These are phyloP conservation scores for Vesta saturnalis DNA, from an alignment of 2,888 invertebrate species.

Conservation along the genomic window DNA sequence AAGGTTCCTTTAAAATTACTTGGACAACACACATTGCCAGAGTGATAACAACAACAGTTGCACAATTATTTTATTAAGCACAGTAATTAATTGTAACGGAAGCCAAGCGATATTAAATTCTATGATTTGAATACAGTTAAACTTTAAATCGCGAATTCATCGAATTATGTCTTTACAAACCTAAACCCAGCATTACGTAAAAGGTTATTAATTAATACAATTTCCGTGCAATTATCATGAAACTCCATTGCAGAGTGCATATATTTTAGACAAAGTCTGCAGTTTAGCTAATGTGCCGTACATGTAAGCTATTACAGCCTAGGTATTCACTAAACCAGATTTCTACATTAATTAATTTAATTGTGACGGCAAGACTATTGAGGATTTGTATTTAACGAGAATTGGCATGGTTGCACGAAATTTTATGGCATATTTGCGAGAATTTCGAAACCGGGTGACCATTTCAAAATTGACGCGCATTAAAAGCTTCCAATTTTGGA, in stretches of 20 bases:
- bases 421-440: conserved; percentile 46
- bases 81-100: too few relatives aligned
- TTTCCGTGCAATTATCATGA: conserved; percentile 45
- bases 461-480: conserved; percentile 29
- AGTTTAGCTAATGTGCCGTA: conserved; percentile 48
- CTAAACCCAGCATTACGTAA: conserved; percentile 21
- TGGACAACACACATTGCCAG: too few relatives aligned
- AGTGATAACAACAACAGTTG: too few relatives aligned
- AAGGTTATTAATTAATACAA: conserved; percentile 49
- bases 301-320: conserved; percentile 45
- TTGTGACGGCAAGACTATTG: conserved; percentile 48
- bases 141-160: conserved; percentile 21
- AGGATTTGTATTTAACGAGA: conserved; percentile 46
- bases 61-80: too few relatives aligned
- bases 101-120: too few relatives aligned
- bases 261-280: conserved; percentile 45
- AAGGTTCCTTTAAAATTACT: too few relatives aligned
- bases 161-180: conserved; percentile 22
- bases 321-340: conserved; percentile 46
- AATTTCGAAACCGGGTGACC: too few relatives aligned
- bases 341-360: conserved; percentile 49
- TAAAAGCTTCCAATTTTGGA: background rate
- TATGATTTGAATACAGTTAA: background rate
- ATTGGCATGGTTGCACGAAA: conserved; percentile 42
- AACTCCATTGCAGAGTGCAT: conserved; percentile 45